Evolutionary conservation across 2,797 vertebrate species (phyloP).

Genomic region (Alfaro cultratus): DNA sequence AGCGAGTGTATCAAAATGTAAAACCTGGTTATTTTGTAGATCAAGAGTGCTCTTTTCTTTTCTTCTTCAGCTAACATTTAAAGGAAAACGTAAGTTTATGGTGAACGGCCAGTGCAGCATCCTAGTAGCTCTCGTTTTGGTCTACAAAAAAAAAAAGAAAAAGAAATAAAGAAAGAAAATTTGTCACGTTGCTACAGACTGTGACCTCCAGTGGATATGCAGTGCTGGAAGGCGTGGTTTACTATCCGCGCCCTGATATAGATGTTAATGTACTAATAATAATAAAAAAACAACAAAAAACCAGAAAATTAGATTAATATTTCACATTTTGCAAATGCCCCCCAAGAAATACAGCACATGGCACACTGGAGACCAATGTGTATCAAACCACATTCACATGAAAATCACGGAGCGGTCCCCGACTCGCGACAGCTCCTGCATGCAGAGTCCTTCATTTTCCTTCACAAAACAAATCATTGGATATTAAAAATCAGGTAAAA

Average conservation of each 20-base stretch:
- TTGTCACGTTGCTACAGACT: constrained; percentile 70
- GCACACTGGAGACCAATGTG: constrained; percentile 70
- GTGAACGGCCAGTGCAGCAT: constrained; percentile 74
- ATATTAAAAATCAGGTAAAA: constrained; percentile 72
- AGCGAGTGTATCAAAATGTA: constrained; percentile 65
- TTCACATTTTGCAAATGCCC: constrained; percentile 72
- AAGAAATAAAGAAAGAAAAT: not conserved
- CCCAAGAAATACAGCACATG: constrained; percentile 49
- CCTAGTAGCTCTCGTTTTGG: constrained; percentile 51
- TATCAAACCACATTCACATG: constrained; percentile 54
- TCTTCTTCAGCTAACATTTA: constrained; percentile 62
- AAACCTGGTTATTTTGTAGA: constrained; percentile 50
- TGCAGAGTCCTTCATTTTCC: constrained; percentile 72
- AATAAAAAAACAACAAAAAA: constrained; percentile 26
- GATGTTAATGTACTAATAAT: constrained; percentile 63
- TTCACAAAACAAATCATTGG: constrained; percentile 58
- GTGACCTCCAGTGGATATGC: constrained; percentile 73
- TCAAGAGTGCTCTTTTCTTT: constrained; percentile 69
- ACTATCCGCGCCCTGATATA: constrained; percentile 59
- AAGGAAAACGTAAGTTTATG: constrained; percentile 50
- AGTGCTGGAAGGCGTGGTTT: constrained; percentile 50
- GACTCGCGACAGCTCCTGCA: constrained; percentile 36
- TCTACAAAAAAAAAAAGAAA: constrained; percentile 35
- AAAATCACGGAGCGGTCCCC: constrained; percentile 45
- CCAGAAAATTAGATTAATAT: constrained; percentile 59